Evolutionary conservation across 2,797 vertebrate species (phyloP).

Genomic region (Anguilla megastoma): DNA sequence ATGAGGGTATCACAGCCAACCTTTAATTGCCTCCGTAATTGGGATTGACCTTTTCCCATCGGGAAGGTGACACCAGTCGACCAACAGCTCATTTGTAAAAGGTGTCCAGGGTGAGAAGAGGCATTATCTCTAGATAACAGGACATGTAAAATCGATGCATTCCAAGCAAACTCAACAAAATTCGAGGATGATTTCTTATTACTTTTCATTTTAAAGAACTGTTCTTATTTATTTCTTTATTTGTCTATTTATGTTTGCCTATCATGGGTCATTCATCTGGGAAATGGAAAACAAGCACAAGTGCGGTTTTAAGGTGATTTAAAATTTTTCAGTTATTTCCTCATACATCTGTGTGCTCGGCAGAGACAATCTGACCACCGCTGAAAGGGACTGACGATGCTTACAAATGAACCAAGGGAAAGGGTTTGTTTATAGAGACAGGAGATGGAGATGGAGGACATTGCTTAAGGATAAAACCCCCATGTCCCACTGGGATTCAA

Average conservation of each 20-base stretch:
- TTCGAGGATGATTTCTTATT: not conserved
- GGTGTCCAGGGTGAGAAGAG: not conserved
- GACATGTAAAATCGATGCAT: not conserved
- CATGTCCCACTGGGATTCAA: not conserved
- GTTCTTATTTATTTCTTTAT: not conserved
- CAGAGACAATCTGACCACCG: not conserved
- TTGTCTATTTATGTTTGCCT: not conserved
- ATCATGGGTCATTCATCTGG: slow-evolving; percentile 18
- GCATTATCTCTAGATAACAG: not conserved
- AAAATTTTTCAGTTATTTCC: not conserved
- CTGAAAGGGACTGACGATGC: not conserved
- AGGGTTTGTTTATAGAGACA: not conserved
- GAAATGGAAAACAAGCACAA: not conserved
- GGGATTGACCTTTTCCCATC: slow-evolving; percentile 21
- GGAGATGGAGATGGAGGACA: not conserved
- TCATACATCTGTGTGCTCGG: not conserved
- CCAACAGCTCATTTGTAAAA: not conserved
- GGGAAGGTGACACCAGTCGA: not conserved
- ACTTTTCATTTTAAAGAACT: slow-evolving; percentile 9
- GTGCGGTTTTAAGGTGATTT: not conserved
- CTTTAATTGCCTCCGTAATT: slow-evolving; percentile 22
- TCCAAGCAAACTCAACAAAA: not conserved
- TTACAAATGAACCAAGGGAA: slow-evolving; percentile 6
- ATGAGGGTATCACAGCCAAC: slow-evolving; percentile 17
- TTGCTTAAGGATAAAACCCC: not conserved